These are phyloP conservation scores for Saturnia pavonia DNA, from an alignment of 2,888 invertebrate genomes.

Conservation along the genomic window DNA sequence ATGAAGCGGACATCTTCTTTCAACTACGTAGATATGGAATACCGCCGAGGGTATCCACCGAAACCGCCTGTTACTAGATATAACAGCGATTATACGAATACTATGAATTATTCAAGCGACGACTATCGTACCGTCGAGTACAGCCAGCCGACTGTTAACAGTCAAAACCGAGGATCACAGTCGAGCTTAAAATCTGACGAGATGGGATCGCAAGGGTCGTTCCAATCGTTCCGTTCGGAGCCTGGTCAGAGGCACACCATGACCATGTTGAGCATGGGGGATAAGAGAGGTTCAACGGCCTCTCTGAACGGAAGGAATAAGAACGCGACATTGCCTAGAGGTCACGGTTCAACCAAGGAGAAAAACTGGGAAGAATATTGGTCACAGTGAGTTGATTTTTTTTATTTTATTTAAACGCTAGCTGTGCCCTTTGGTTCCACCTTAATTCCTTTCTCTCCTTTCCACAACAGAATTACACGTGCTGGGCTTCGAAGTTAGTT, in stretches of 20 bases:
- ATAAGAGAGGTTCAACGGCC: constrained; percentile 53
- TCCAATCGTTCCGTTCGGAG: constrained; percentile 71
- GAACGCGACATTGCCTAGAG: constrained; percentile 69
- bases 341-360: constrained; percentile 68
- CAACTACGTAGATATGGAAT: constrained; percentile 54
- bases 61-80: constrained; percentile 47
- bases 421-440: too few relatives aligned
- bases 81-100: constrained; percentile 39
- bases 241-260: constrained; percentile 61
- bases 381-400: constrained; percentile 65
- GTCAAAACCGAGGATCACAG: constrained; percentile 56
- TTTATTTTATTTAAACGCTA: neutral
- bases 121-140: constrained; percentile 48
- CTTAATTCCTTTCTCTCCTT: too few relatives aligned
- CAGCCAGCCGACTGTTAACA: constrained; percentile 49
- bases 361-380: constrained; percentile 78
- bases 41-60: constrained; percentile 46
- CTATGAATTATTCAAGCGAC: constrained; percentile 39
- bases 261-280: constrained; percentile 63
- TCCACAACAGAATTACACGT: too few relatives aligned
- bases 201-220: constrained; percentile 57
- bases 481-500: too few relatives aligned
- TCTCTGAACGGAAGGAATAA: constrained; percentile 59
- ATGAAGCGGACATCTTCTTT: constrained; percentile 58
- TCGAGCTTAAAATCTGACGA: constrained; percentile 64